phyloP scores from a whole-genome alignment of 1,140 invertebrate species.

The Armadillidium nasatum region DNA sequence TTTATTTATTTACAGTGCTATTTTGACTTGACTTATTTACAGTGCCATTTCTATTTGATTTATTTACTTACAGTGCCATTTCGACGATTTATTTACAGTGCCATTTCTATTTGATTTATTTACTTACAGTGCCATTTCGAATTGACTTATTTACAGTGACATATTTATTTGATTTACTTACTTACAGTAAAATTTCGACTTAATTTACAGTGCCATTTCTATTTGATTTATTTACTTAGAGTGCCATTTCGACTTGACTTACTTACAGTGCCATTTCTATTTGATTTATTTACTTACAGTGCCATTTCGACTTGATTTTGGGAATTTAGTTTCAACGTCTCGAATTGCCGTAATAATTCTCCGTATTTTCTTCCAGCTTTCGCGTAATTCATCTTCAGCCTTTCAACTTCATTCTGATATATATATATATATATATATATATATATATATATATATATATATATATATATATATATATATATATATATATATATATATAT shows the following conservation, averaged over 20 bases:
- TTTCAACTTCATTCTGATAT: neutral
- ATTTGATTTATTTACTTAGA: too few species aligned
- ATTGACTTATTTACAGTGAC: too few species aligned
- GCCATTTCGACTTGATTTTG: neutral
- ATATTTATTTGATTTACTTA: too few species aligned
- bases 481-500: constrained; percentile 3
- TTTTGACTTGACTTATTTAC: neutral
- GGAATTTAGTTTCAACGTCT: neutral
- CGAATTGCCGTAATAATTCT: neutral
- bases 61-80: too few species aligned
- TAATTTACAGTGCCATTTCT: too few species aligned
- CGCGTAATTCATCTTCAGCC: neutral
- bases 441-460: constrained; percentile 3
- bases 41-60: too few species aligned
- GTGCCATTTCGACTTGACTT: neutral
- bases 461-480: constrained; percentile 3
- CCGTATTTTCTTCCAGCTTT: neutral
- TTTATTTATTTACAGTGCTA: neutral
- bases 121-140: neutral
- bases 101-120: too few species aligned
- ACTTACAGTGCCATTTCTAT: too few species aligned
- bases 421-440: neutral
- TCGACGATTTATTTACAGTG: neutral
- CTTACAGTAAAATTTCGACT: too few species aligned
- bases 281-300: neutral